These are phyloP conservation scores for Toxotes chatareus DNA, from an alignment of 2,113 vertebrate species.

Conservation along the genomic window DNA sequence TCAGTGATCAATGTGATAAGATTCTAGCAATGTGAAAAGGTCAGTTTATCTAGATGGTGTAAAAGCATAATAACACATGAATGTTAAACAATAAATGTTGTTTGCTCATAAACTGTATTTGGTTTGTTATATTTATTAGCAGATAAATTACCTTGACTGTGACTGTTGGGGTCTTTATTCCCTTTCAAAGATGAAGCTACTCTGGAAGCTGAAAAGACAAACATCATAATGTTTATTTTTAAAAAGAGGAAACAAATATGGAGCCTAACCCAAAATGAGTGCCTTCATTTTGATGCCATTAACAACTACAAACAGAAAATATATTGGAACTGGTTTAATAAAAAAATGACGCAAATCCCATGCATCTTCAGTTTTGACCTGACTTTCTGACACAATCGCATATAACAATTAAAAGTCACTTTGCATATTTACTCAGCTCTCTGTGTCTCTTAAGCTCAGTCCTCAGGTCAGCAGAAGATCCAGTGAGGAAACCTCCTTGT, in stretches of 20 bases:
- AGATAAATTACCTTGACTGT: conserved; percentile 43
- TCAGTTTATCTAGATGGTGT: conserved; percentile 8
- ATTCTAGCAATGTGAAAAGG: background rate
- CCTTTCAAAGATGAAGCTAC: conserved; percentile 53
- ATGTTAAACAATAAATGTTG: conserved; percentile 1
- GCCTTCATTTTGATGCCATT: background rate
- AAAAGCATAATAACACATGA: conserved; percentile 14
- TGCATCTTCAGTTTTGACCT: background rate
- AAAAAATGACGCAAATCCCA: background rate
- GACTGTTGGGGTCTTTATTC: conserved; percentile 1
- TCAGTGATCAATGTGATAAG: conserved; percentile 17
- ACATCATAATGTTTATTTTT: conserved; percentile 10
- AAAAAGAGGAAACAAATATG: background rate
- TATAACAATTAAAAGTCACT: background rate
- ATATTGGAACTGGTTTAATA: background rate
- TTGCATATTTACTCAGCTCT: conserved; percentile 82
- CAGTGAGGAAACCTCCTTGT: conserved; percentile 81
- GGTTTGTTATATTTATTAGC: conserved; percentile 7
- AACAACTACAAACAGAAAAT: background rate
- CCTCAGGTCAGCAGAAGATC: conserved; percentile 65
- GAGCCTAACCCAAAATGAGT: background rate
- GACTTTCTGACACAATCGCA: background rate
- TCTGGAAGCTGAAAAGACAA: conserved; percentile 79
- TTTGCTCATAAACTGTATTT: background rate
- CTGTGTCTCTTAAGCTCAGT: conserved; percentile 83